Base-by-base conservation (phyloP, 2,113 vertebrate genomes). In the Strigops habroptila region DNA sequence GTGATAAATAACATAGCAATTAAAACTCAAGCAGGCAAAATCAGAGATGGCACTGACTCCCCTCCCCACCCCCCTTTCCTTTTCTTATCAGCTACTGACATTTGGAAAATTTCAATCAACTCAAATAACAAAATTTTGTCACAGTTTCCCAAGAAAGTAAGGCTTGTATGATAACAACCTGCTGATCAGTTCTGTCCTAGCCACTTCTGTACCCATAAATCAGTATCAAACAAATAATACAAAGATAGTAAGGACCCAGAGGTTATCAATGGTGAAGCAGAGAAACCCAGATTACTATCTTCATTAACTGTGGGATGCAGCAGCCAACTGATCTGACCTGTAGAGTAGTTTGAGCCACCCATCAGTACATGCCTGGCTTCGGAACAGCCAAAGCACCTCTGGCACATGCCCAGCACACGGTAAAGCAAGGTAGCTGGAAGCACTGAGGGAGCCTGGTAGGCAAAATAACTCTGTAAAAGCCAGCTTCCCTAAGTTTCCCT, bases 11-110 rank as follows among this genome's bases (percentile, higher is more conserved):
- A 85, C 60, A 86, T 0, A 35, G 73, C 51, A 88, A 92, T 95
- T 84, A 91, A 78, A 93, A 94, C 75, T 75, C 91, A 88, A 44
- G 33, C 75, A 77, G 43, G 43, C 46, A 75, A 84, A 88, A 92
- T 71, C 80, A 78, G 64, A 90, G n/a, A 77, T 7, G 21, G 18
- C 4, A 1, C 1, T 59, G 59, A 81, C 37, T 46, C 43, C 4
- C 27, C 9, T 3, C 3, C 6, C 19, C 7, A 17, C 21, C 14
- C 39, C 14, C 19, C 62, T 62, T 65, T 28, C 43, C 6, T 8
- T 55, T 21, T 74, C 51, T 88, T 60, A 60, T 86, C 51, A 83
- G 51, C 23, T 18, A 57, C 68, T 90, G 77, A 78, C 46, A 86
- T 81, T 71, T 64, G 51, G 33, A 95, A 95, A 88, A 94, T 55